Base-by-base conservation (phyloP, 2,797 vertebrate species). In the Tadarida brasiliensis region DNA sequence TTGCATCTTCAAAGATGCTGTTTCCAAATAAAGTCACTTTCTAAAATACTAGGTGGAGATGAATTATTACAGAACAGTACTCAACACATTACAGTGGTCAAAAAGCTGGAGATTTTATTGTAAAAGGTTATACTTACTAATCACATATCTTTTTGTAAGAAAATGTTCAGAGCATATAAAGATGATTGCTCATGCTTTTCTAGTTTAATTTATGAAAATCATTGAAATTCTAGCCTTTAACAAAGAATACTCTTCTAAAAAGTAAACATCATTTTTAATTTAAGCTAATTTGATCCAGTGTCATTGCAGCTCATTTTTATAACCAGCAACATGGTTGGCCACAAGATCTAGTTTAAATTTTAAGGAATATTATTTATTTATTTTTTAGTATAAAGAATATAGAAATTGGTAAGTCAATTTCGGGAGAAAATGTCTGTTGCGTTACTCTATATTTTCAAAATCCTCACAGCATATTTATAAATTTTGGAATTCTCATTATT, bases 181-280 rank as follows among this genome's bases (percentile, higher is more conserved):
- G 68, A 30, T 84, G 24, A 20, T 61, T 95, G 39, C 73, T 97
- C 87, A 95, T 77, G 86, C 5, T 93, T 71, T 49, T 97, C 15
- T 68, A 94, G 74, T 91, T 96, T 97, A 97, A 96, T 95, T 97
- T 70, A 85, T 81, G 94, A 54, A 96, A 95, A 88, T 97, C 54
- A 8, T 0, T 93, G 88, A 92, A 93, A 95, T 85, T 95, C 65
- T 20, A 95, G 68, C 87, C 80, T 93, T 97, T 90, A 97, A 90
- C 86, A 97, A 97, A 95, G 33, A 67, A 49, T 30, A 26, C 91
- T 96, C 85, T 96, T 95, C 7, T 88, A 61, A 70, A 94, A 98
- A 96, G 28, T 76, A 96, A 97, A 97, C 47, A 76, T 97, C 14
- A 19, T 76, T 61, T 90, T 82, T 19, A 90, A 91, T 68, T 83